Evolutionary conservation across 2,113 vertebrate species (phyloP), one percentile per base, ranked within the genome.

Genomic region (Mesitornis unicolor): DNA sequence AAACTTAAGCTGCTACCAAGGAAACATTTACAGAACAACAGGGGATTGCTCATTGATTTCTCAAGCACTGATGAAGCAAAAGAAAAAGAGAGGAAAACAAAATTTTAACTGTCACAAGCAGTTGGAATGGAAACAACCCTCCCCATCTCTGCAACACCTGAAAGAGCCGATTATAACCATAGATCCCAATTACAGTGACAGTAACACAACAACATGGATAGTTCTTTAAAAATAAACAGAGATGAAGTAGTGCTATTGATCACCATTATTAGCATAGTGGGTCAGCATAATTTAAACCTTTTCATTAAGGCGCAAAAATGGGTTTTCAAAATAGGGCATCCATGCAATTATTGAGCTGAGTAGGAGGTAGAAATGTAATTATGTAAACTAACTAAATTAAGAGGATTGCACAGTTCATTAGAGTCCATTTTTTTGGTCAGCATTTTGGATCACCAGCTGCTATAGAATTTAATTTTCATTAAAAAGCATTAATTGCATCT

Each of bases 301-400:
- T 86, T 69, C 65, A 96, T 95, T 93, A 96, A 97, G 56, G 40
- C 33, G 3, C 74, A 36, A 91, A 82, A 47, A 94, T 90, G 54
- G n/a, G 75, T 88, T 95, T 94, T 86, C 47, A 82, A 92, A 80
- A 90, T 51, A 87, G 79, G 95, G n/a, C 68, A 97, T 77, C 73
- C 18, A 1, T 95, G 90, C 79, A 94, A 96, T 97, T 97, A 95
- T 78, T 91, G 70, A 93, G 85, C 95, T 68, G 91, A 95, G 93
- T 95, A 96, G 97, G 96, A 96, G 92, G 96, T 84, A 95, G 92
- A 97, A 95, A 94, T 93, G 93, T 92, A 97, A 97, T 97, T 98
- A 97, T 95, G 95, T 92, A 96, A 95, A 89, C 89, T 95, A 97
- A 97, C 78, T 95, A 92, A 95, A 98, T 97, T 97, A 96, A 96